Evolutionary conservation across 2,113 vertebrate genomes (phyloP), one percentile per base, ranked within the genome.

Genomic region (Paedocypris sp.): DNA sequence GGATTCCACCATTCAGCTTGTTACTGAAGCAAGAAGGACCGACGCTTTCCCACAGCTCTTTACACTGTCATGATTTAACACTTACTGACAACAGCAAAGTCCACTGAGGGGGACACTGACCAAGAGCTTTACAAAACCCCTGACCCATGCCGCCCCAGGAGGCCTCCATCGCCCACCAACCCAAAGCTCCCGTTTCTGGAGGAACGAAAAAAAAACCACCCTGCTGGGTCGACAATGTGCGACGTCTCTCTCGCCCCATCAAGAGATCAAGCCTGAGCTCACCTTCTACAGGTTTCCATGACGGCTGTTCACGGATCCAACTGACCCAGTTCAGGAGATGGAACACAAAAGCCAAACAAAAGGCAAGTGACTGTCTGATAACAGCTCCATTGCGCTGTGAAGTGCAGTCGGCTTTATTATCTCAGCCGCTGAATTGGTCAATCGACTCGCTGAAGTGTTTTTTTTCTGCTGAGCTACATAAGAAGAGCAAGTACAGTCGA

Each of bases 291-390:
- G 5, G 56, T 66, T 70, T 41, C 62, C 6, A 42, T 60, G 49
- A 67, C 52, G 51, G 31, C 63, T 8, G 15, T 35, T 33, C 16
- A 16, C n/a, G 60, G 75, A 78, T 79, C 62, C 66, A 71, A 77
- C 63, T 78, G 64, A 73, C 66, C 73, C 68, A 77, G 73, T 80
- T 77, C 75, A 75, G 59, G 51, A 71, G 47, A 60, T 38, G 29
- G 43, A 33, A 64, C 60, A 73, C 49, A 48, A 69, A 42, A 25
- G 29, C 9, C 26, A 53, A 60, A 54, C 11, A 25, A 12, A 62
- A 48, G 26, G 33, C 62, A 39, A 67, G 57, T 5, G 13, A 57
- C 50, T 59, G 57, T 59, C 54, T 28, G 67, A 60, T 57, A 65
- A 64, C 66, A 33, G 19, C 12, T 28, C 5, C 46, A 41, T 5